Evolutionary conservation across 2,113 vertebrate species (phyloP), one percentile per base, ranked within the genome.

Genomic region (Xiphophorus hellerii): DNA sequence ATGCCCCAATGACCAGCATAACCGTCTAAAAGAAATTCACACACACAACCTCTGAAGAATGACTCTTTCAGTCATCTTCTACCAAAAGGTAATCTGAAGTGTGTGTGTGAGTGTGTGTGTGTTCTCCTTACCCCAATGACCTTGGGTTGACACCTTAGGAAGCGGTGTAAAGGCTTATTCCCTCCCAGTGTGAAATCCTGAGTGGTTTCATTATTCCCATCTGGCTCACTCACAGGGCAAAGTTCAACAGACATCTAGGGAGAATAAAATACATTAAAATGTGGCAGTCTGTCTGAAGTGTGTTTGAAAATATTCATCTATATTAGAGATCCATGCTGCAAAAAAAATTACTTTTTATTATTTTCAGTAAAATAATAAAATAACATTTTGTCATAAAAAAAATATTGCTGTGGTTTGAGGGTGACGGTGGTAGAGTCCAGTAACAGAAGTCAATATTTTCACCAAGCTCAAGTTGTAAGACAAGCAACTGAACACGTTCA

Each of bases 141-240:
- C 81, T 92, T 94, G n/a, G 94, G 93, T 71, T 94, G 89, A 3
- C 86, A 89, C 71, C 84, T 92, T 17, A 94, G 77, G 85, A 95
- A 94, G 71, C 92, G 92, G 35, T 95, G 93, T 62, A 95, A 72
- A n/a, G 94, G 94, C 90, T 95, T 95, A 69, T 25, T 79, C 54
- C 85, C 88, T 2, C 93, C 93, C 1, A 93, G 27, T 35, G 71
- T 65, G 28, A 62, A 83, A 58, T 42, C 62, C 39, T 84, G 81
- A 60, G 58, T 17, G 71, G 17, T 30, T 58, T 62, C 70, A 81
- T 84, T 62, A 44, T 63, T 88, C 10, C 48, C 77, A 30, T 1
- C 28, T 29, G 66, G 70, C 54, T 42, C 33, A 28, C 66, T 74
- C 0, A 12, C n/a, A 54, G 54, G 1, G 29, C n/a, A 62, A 5